These are phyloP conservation scores for Loriculus beryllinus DNA, from an alignment of 2,797 vertebrate genomes.

Conservation along the genomic window DNA sequence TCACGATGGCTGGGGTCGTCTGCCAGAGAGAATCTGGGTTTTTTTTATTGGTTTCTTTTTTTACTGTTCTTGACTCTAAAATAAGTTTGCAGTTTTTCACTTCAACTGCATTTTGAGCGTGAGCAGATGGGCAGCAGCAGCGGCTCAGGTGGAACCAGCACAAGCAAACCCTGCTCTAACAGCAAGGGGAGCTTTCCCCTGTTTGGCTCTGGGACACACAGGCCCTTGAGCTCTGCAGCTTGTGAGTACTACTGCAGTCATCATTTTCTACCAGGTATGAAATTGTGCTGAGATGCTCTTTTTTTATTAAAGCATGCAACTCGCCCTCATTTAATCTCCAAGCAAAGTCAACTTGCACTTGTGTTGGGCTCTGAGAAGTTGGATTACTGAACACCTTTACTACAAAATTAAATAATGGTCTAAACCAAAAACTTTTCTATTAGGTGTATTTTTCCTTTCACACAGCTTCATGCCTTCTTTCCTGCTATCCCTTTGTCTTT, in stretches of 20 bases:
- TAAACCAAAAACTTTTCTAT: not conserved
- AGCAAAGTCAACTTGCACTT: rapidly evolving
- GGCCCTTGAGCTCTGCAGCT: not conserved
- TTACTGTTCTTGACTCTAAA: not conserved
- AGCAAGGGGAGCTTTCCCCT: not conserved
- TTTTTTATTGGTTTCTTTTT: not conserved
- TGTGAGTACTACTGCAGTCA: not conserved
- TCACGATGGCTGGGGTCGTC: not conserved
- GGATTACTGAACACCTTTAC: not conserved
- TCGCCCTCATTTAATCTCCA: not conserved
- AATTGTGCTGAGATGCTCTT: not conserved
- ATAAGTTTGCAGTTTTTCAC: not conserved
- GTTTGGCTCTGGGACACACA: not conserved
- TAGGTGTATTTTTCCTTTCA: not conserved
- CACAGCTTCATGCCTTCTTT: not conserved
- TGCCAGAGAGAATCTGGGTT: not conserved
- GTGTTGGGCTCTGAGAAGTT: not conserved
- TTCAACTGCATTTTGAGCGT: rapidly evolving
- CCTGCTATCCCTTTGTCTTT: not conserved
- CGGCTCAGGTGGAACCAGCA: not conserved
- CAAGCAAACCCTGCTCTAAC: not conserved
- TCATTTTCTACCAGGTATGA: not conserved
- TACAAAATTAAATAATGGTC: not conserved
- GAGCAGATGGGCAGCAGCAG: not conserved
- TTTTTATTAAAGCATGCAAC: not conserved